A percentile compares a stretch with the other conserved stretches of the same genome.
These are phyloP conservation scores for Conistra vaccinii DNA, from an alignment of 2,888 invertebrate species.

Conservation along the genomic window DNA sequence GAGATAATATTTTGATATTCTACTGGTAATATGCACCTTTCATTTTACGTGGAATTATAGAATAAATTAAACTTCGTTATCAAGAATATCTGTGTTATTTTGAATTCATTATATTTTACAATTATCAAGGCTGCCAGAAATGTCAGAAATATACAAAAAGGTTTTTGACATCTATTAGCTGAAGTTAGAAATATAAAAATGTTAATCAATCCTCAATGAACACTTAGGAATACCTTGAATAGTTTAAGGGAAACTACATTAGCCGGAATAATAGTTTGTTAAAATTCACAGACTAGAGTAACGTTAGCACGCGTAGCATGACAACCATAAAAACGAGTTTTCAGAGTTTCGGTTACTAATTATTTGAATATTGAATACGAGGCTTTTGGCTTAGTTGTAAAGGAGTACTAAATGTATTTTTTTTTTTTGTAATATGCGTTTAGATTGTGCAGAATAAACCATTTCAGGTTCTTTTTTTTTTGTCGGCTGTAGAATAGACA, in stretches of 20 bases:
- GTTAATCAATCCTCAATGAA: not conserved
- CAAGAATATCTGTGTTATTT: not conserved
- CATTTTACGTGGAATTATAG: slow-evolving; percentile 10
- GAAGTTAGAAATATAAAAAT: not conserved
- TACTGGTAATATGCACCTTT: not conserved
- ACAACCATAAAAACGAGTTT: no score
- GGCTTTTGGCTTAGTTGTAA: no score
- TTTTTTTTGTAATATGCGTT: no score
- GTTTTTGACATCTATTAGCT: not conserved
- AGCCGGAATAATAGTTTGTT: not conserved
- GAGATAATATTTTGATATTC: slow-evolving; percentile 26
- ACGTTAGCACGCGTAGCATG: no score
- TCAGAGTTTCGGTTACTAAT: no score
- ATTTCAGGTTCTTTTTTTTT: no score
- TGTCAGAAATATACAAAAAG: not conserved
- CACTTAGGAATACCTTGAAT: not conserved
- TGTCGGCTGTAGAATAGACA: no score
- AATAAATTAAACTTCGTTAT: slow-evolving; percentile 12
- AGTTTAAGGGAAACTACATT: not conserved
- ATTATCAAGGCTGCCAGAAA: not conserved
- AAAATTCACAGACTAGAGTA: no score
- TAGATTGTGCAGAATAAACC: no score
- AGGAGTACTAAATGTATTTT: no score
- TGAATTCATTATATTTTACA: not conserved
- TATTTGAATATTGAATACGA: no score